Evolutionary conservation across 2,113 vertebrate species (phyloP).

Genomic region (Oreocharis arfaki): DNA sequence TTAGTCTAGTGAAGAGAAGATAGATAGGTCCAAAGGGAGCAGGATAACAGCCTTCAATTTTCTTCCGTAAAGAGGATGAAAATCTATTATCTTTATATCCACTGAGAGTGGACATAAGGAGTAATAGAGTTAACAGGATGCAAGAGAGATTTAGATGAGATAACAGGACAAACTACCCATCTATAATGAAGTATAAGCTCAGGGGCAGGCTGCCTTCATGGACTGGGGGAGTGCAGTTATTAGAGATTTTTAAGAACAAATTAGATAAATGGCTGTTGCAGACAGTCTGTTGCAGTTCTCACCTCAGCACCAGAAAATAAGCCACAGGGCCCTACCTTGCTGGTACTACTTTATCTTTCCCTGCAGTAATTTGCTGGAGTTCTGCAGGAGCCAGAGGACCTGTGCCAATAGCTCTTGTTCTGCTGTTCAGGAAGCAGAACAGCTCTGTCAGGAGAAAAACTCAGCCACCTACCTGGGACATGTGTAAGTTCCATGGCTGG

Average conservation of each 20-base stretch:
- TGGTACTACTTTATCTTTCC: background rate
- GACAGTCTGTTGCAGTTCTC: background rate
- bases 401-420: background rate
- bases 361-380: background rate
- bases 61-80: background rate
- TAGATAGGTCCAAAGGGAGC: background rate
- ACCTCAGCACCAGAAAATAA: background rate
- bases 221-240: background rate
- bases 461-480: background rate
- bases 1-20: constrained; percentile 3
- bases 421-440: background rate
- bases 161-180: background rate
- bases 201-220: background rate
- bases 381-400: background rate
- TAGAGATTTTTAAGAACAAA: background rate
- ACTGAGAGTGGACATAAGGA: background rate
- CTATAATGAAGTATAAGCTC: background rate
- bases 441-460: background rate
- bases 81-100: background rate
- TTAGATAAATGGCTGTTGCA: background rate
- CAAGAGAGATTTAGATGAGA: background rate
- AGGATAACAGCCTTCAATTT: background rate
- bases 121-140: background rate
- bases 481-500: background rate
- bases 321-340: background rate